Conservation (phyloP, 2,113 vertebrate genomes). For the Pelecanoides urinatrix region DNA sequence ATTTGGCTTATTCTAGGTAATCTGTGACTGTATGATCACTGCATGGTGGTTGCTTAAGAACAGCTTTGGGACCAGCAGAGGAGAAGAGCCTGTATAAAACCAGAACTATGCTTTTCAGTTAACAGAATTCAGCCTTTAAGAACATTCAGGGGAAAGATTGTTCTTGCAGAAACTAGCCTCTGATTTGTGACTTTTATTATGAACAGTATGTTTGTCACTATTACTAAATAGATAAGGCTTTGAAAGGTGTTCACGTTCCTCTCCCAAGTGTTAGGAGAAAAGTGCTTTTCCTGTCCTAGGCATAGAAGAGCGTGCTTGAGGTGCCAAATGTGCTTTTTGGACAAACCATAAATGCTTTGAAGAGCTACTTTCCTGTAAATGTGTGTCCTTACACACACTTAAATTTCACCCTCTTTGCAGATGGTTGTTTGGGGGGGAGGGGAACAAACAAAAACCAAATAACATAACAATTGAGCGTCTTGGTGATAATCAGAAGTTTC, state of each 20-base stretch:
- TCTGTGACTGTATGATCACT: not conserved
- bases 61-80: not conserved
- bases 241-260: not conserved
- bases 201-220: not conserved
- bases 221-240: not conserved
- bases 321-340: not conserved
- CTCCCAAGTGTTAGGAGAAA: not conserved
- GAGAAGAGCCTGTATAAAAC: not conserved
- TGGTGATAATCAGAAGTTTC: conserved; percentile 51
- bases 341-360: not conserved
- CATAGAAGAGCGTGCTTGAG: not conserved
- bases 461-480: conserved; percentile 1
- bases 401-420: not conserved
- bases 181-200: not conserved
- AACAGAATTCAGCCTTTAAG: not conserved
- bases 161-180: not conserved
- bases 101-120: not conserved
- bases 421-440: not conserved
- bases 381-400: not conserved
- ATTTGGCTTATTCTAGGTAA: not conserved
- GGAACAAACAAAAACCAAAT: not conserved
- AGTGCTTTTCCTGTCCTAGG: not conserved
- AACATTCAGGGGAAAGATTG: not conserved
- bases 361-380: not conserved
- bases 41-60: not conserved